Base-by-base conservation (phyloP, 2,888 invertebrate genomes). In the Fabriciana adippe region DNA sequence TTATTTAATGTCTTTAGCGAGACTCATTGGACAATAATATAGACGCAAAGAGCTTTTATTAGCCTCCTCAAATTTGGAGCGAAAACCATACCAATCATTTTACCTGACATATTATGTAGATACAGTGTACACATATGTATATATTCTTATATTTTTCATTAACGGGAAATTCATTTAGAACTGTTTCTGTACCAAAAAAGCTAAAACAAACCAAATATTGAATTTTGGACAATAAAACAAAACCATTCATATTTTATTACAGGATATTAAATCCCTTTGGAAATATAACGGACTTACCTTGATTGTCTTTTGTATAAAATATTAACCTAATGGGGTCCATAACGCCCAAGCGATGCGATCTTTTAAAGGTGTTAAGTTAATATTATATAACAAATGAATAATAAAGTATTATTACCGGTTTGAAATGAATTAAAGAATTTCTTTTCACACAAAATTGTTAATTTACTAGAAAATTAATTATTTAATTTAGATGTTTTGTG, bases 261-360 rank as follows among this genome's bases (percentile, higher is more conserved):
- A 21, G 55, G 55, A 47, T 50, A 61, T 66, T 66, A 66, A 41
- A 60, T 60, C 61, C 60, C 55, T n/a, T 35, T 50, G 47, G 50
- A 50, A 66, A 61, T 54, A 15, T 55, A 61, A 55, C 48, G 55
- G 66, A 51, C 66, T 61, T 55, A 61, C 55, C 66, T 66, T 61
- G 60, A 66, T 66, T 66, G 66, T 67, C 62, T 56, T 21, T 51
- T 57, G 67, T 67, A 57, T 67, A 64, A 68, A 67, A 55, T 68
- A 68, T 64, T 55, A 54, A 64, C 53, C 48, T 57, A 51, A 67
- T 64, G 26, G 61, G 55, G 61, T 55, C 60, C 45, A 54, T 59
- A 48, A 61, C 54, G 66, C 31, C 31, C 50, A 47, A 54, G 31
- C 54, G 48, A 4, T 31, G 45, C 16, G 59, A 65, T 60, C 54